Conservation (phyloP, 2,113 vertebrate species). For the Dendropsophus ebraccatus region DNA sequence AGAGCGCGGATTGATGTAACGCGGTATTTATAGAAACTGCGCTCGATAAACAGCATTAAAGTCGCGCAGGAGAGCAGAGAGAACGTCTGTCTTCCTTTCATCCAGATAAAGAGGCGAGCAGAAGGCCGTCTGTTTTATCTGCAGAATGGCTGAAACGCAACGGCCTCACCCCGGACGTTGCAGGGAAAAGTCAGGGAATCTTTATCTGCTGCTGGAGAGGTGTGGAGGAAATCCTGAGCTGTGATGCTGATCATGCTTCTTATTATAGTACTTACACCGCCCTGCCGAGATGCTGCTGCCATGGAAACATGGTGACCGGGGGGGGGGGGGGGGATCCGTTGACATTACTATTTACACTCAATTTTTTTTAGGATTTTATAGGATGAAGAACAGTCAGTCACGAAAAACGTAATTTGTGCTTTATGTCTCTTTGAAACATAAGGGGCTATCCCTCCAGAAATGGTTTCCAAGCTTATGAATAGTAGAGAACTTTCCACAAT, state of each 20-base stretch:
- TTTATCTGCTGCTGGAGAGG: background rate
- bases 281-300: background rate
- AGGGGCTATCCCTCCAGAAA: too few relatives aligned
- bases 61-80: background rate
- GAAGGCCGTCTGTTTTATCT: conserved; percentile 21
- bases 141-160: background rate
- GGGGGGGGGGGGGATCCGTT: too few relatives aligned
- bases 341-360: background rate
- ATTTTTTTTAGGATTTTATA: too few relatives aligned
- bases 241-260: background rate
- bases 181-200: background rate
- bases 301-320: background rate
- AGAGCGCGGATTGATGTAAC: background rate
- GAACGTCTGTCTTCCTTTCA: background rate
- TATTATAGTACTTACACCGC: background rate
- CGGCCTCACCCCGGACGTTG: background rate
- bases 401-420: too few relatives aligned
- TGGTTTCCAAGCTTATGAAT: too few relatives aligned
- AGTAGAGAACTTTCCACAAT: too few relatives aligned
- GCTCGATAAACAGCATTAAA: conserved; percentile 13
- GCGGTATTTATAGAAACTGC: conserved; percentile 5
- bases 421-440: too few relatives aligned
- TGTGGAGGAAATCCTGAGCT: background rate
- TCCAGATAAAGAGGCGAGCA: conserved; percentile 16
- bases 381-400: too few relatives aligned